Evolutionary conservation across 1,140 invertebrate genomes (phyloP).

Genomic region (Tetragonula clypearis): DNA sequence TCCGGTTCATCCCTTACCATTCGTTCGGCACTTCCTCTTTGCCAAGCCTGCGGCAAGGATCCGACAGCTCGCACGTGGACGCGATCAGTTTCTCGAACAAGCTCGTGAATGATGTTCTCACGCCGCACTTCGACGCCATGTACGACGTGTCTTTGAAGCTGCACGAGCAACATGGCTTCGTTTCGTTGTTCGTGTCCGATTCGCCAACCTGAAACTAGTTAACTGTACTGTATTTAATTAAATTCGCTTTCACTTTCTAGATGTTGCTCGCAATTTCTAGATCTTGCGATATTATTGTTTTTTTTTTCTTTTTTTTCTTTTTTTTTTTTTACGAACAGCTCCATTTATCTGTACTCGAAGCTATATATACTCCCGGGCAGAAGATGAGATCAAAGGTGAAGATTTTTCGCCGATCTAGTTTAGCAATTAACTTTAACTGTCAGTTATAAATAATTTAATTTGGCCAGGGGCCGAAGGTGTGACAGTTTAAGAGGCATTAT

Average conservation of each 20-base stretch:
- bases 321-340: no score
- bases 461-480: no score
- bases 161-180: constrained; percentile 72
- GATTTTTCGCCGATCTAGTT: no score
- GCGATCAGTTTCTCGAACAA: constrained; percentile 82
- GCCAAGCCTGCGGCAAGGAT: constrained; percentile 79
- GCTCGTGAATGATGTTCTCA: constrained; percentile 78
- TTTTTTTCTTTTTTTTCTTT: no score
- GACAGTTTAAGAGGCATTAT: no score
- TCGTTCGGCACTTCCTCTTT: constrained; percentile 67
- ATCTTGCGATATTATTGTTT: no score
- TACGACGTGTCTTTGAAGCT: constrained; percentile 80
- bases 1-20: constrained; percentile 53
- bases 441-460: no score
- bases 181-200: background rate
- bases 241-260: constrained; percentile 20
- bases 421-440: no score
- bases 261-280: background rate
- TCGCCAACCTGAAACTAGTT: constrained; percentile 33
- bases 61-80: constrained; percentile 82
- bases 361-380: no score
- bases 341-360: no score
- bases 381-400: no score
- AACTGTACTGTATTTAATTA: constrained; percentile 7
- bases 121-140: constrained; percentile 73